phyloP scores from a whole-genome alignment of 2,888 invertebrate genomes.

The Drosophila recens region DNA sequence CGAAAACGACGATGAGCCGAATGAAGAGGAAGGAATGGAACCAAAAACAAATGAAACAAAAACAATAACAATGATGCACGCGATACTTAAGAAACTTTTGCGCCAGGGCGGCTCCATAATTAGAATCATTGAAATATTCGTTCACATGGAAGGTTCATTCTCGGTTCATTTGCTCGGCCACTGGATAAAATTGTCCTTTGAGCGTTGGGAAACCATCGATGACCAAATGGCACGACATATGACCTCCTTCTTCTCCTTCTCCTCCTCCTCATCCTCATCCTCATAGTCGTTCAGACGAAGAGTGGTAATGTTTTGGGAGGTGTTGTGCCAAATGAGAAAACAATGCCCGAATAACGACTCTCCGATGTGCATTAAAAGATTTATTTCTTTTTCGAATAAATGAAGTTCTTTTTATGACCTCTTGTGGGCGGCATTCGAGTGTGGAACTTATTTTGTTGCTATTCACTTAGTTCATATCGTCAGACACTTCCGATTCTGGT shows the following conservation, averaged over 20 bases:
- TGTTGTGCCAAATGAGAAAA: slow-evolving; percentile 78
- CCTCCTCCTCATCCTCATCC: background rate
- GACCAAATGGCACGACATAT: slow-evolving; percentile 58
- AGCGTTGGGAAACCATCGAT: slow-evolving; percentile 41
- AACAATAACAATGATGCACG: slow-evolving; percentile 78
- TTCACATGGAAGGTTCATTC: slow-evolving; percentile 56
- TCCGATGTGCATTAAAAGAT: slow-evolving; percentile 78
- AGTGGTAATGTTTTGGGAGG: slow-evolving; percentile 48
- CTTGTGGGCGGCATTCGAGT: slow-evolving; percentile 29
- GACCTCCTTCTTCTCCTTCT: background rate
- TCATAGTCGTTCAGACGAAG: background rate
- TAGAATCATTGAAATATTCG: slow-evolving; percentile 74
- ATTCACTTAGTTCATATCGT: slow-evolving; percentile 1
- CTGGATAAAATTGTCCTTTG: slow-evolving; percentile 52
- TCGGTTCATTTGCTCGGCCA: slow-evolving; percentile 57
- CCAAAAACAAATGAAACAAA: slow-evolving; percentile 37
- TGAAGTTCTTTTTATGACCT: slow-evolving; percentile 73
- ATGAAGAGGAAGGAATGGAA: background rate
- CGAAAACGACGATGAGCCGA: background rate
- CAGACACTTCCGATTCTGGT: slow-evolving; percentile 14
- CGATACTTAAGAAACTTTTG: slow-evolving; percentile 76
- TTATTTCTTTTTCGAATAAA: slow-evolving; percentile 74
- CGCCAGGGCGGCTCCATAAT: slow-evolving; percentile 62
- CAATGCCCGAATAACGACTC: slow-evolving; percentile 77
- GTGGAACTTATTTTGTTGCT: slow-evolving; percentile 1